Percentiles rank a stretch among this genome's conserved stretches.
Evolutionary conservation across 2,888 invertebrate species (phyloP).

Genomic region (Pogonocherus hispidulus): DNA sequence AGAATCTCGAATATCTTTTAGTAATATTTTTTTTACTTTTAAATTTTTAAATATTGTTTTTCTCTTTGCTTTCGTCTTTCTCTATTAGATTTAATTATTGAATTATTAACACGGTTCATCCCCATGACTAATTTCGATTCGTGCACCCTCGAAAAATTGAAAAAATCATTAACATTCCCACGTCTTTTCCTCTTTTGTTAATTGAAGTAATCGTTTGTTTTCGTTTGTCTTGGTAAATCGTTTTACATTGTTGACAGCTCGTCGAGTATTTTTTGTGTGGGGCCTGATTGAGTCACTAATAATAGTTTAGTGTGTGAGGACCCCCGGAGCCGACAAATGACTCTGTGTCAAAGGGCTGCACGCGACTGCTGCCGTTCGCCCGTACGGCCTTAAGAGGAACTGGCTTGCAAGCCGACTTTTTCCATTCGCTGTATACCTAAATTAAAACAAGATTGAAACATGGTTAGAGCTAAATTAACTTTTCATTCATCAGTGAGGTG

Average conservation of each 20-base stretch:
- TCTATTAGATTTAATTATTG: too few species aligned
- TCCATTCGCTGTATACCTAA: background rate
- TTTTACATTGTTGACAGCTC: constrained; percentile 6
- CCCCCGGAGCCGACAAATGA: constrained; percentile 62
- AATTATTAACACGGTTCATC: too few species aligned
- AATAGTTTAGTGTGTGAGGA: constrained; percentile 59
- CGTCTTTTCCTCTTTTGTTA: background rate
- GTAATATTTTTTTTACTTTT: too few species aligned
- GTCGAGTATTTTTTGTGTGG: constrained; percentile 35
- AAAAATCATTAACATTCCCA: too few species aligned
- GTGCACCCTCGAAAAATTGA: too few species aligned
- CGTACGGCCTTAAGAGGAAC: constrained; percentile 23
- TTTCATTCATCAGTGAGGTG: too few species aligned
- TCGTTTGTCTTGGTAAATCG: constrained; percentile 8
- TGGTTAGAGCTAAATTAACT: too few species aligned
- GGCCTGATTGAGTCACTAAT: constrained; percentile 58
- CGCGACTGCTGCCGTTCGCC: constrained; percentile 57
- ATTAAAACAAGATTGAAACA: too few species aligned
- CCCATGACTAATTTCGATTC: too few species aligned
- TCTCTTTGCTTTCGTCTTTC: too few species aligned
- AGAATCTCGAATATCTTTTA: too few species aligned
- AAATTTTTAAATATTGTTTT: too few species aligned
- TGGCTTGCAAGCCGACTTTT: background rate
- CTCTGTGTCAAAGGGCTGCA: constrained; percentile 64
- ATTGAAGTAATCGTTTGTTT: constrained; percentile 4